A percentile compares a stretch with the other conserved stretches of the same genome.
Evolutionary conservation across 2,888 invertebrate genomes (phyloP).

Genomic region (Alentia gelatinosa): DNA sequence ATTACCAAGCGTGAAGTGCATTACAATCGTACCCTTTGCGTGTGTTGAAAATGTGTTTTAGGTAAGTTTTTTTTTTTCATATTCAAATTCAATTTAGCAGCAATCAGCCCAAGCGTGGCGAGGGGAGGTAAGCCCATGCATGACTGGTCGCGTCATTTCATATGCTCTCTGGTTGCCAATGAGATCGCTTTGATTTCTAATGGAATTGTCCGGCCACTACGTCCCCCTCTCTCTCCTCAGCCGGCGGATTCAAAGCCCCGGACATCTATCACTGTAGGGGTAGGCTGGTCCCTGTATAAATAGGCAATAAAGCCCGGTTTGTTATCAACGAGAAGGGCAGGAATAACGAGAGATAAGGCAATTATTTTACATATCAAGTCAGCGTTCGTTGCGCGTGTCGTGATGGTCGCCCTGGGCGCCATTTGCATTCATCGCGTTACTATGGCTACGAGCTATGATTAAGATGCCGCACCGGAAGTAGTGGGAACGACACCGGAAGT

Average conservation of each 20-base stretch:
- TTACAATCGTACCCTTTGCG: not conserved
- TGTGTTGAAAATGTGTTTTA: slow-evolving; percentile 12
- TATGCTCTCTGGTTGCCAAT: slow-evolving; percentile 37
- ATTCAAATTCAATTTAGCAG: slow-evolving; percentile 46
- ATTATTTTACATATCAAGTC: not conserved
- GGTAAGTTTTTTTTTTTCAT: not conserved
- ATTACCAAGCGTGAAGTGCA: slow-evolving; percentile 17
- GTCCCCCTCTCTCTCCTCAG: not conserved
- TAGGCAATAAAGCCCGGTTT: not conserved
- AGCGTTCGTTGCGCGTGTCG: not conserved
- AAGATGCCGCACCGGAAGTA: not conserved
- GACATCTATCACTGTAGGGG: not conserved
- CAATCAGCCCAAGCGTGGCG: not conserved
- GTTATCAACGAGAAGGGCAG: not conserved
- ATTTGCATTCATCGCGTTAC: not conserved
- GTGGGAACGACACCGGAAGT: not conserved
- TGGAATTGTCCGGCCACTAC: slow-evolving; percentile 41
- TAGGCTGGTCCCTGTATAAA: not conserved
- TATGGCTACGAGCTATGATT: not conserved
- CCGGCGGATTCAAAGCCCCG: not conserved
- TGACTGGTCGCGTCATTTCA: slow-evolving; percentile 30
- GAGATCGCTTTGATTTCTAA: slow-evolving; percentile 41
- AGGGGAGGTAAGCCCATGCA: not conserved
- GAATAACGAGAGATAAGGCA: not conserved
- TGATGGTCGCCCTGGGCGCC: not conserved